A percentile compares a stretch with the other conserved stretches of the same genome.
Evolutionary conservation across 2,113 vertebrate species (phyloP).

Genomic region (Circaetus cinerascens): DNA sequence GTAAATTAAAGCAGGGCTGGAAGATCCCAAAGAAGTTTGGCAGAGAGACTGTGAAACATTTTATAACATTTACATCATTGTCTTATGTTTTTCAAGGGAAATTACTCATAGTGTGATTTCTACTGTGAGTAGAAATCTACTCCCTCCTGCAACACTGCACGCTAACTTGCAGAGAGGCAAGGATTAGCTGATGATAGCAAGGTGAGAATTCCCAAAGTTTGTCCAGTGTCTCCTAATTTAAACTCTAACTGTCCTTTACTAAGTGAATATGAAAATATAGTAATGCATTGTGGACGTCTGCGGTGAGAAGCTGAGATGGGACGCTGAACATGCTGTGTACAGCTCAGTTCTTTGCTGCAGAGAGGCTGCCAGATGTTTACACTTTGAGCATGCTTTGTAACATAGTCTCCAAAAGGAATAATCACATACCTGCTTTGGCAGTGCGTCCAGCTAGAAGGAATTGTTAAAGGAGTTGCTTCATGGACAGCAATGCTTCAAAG

Average conservation of each 20-base stretch:
- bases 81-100: slow-evolving; percentile 62
- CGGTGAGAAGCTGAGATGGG: not conserved
- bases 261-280: not conserved
- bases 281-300: not conserved
- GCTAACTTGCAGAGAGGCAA: not conserved
- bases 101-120: slow-evolving; percentile 54
- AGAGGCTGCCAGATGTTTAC: not conserved
- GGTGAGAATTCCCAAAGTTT: not conserved
- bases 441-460: not conserved
- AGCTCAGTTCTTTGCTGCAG: not conserved
- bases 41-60: slow-evolving; percentile 36
- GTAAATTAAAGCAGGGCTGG: slow-evolving; percentile 18
- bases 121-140: not conserved
- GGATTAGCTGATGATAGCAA: not conserved
- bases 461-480: not conserved
- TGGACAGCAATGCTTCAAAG: not conserved
- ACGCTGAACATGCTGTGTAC: not conserved
- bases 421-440: not conserved
- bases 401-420: not conserved
- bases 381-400: not conserved
- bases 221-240: not conserved
- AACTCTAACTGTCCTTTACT: not conserved
- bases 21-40: slow-evolving; percentile 47
- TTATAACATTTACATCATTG: slow-evolving; percentile 63
- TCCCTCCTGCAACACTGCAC: not conserved